phyloP scores from a whole-genome alignment of 1,140 invertebrate species.

The Paraescarpia echinospica region DNA sequence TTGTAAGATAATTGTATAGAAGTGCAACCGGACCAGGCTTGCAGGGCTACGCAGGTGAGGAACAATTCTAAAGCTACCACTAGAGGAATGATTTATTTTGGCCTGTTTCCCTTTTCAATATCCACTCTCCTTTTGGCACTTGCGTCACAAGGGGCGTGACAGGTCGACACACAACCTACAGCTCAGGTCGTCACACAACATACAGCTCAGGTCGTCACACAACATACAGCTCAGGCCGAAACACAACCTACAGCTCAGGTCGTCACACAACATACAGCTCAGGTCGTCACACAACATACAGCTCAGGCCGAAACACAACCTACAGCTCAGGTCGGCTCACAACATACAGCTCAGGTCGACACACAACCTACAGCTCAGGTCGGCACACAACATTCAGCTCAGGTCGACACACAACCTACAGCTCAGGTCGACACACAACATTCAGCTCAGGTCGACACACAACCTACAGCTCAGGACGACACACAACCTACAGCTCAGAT shows the following conservation, averaged over 20 bases:
- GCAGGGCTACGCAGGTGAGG: no score
- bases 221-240: no score
- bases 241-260: no score
- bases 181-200: not conserved
- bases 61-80: not conserved
- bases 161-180: not conserved
- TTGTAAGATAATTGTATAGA: not conserved
- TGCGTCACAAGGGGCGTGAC: not conserved
- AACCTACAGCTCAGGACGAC: not conserved
- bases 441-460: not conserved
- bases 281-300: not conserved
- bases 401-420: not conserved
- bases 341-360: not conserved
- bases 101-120: not conserved
- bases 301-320: no score
- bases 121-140: not conserved
- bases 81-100: not conserved
- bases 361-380: not conserved
- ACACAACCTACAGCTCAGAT: no score
- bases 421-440: not conserved
- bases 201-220: not conserved
- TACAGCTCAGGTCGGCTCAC: not conserved
- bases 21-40: not conserved
- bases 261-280: not conserved
- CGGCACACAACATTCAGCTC: not conserved